phyloP scores from a whole-genome alignment of 2,113 vertebrate genomes.

The Pholis gunnellus region DNA sequence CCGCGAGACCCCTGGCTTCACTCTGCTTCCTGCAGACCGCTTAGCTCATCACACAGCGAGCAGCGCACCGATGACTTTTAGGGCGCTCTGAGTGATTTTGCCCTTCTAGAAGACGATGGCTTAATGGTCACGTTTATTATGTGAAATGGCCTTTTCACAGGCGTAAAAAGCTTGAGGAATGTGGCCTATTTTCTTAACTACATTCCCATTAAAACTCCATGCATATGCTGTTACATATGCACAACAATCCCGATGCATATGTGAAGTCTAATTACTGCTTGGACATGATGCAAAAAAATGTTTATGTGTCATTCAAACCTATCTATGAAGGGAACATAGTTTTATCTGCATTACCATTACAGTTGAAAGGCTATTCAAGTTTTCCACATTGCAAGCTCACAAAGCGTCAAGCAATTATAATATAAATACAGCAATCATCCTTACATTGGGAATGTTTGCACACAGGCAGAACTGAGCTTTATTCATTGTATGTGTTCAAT shows the following conservation, averaged over 20 bases:
- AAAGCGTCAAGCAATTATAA: conserved; percentile 3
- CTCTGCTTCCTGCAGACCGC: conserved; percentile 30
- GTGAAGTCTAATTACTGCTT: conserved; percentile 15
- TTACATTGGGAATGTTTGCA: neutral
- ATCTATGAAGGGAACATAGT: neutral
- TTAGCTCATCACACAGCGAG: conserved; percentile 22
- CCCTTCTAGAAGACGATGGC: conserved; percentile 16
- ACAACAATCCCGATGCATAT: neutral
- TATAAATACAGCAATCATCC: conserved; percentile 20
- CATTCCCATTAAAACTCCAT: neutral
- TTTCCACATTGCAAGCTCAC: neutral
- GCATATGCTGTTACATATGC: neutral
- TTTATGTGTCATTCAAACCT: conserved; percentile 17
- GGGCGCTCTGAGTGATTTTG: conserved; percentile 33
- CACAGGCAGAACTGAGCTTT: neutral
- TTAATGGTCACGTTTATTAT: conserved; percentile 49
- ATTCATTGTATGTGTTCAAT: neutral
- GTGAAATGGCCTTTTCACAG: conserved; percentile 16
- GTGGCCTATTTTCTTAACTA: neutral
- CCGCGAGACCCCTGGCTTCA: conserved; percentile 53
- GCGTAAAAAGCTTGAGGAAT: conserved; percentile 6
- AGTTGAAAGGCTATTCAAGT: conserved; percentile 6
- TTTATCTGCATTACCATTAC: conserved; percentile 21
- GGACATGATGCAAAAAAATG: neutral
- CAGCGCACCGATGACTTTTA: conserved; percentile 21